These are phyloP conservation scores for Rhabdomys dilectus DNA, from an alignment of 2,113 vertebrate genomes.

Conservation along the genomic window DNA sequence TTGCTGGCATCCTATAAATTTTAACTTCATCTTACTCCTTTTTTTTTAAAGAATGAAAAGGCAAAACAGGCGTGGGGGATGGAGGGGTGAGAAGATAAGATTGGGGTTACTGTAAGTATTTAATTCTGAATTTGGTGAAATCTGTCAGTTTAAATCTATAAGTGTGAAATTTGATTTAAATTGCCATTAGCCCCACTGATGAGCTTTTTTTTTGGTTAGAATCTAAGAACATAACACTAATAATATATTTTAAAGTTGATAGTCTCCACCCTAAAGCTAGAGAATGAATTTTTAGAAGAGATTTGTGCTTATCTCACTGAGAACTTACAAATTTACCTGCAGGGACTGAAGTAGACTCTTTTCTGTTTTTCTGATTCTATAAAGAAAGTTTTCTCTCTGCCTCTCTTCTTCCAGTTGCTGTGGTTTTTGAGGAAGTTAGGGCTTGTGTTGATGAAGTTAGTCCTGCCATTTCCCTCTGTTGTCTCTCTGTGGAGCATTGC, in stretches of 20 bases:
- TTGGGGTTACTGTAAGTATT: not conserved
- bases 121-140: constrained; percentile 28
- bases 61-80: not conserved
- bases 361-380: constrained; percentile 32
- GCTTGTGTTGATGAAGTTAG: constrained; percentile 40
- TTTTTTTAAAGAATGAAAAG: constrained; percentile 26
- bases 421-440: constrained; percentile 48
- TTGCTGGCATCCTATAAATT: not conserved
- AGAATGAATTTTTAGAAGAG: constrained; percentile 1
- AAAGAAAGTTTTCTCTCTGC: constrained; percentile 45
- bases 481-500: not conserved
- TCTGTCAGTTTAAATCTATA: not conserved
- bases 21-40: constrained; percentile 41
- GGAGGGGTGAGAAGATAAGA: not conserved
- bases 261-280: not conserved
- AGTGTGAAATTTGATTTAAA: not conserved
- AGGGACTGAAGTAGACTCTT: not conserved
- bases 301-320: not conserved
- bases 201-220: not conserved
- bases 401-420: not conserved
- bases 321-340: constrained; percentile 26
- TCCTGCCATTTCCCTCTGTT: constrained; percentile 55
- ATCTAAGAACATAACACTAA: constrained; percentile 46
- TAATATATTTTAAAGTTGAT: not conserved
- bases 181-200: not conserved